Evolutionary conservation across 2,888 invertebrate species (phyloP).

Genomic region (Zaprionus bogoriensis): DNA sequence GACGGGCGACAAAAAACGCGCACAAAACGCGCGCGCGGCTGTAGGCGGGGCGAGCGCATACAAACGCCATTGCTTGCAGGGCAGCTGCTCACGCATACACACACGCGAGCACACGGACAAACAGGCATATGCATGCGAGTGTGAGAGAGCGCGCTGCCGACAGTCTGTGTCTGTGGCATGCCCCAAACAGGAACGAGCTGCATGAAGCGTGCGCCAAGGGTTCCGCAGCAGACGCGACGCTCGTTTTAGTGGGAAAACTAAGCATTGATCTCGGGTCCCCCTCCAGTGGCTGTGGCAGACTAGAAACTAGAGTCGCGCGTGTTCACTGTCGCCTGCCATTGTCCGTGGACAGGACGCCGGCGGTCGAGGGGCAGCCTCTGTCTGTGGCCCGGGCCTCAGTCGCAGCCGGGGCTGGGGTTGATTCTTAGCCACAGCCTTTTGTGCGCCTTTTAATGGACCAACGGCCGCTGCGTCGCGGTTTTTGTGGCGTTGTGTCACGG

Average conservation of each 20-base stretch:
- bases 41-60: conserved; percentile 68
- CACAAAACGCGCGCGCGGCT: conserved; percentile 43
- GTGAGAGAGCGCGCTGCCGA: conserved; percentile 22
- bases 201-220: conserved; percentile 58
- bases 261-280: conserved; percentile 47
- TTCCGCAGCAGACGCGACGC: too few relatives aligned
- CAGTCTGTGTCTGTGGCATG: conserved; percentile 52
- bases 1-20: conserved; percentile 43
- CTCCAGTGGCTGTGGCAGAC: conserved; percentile 45
- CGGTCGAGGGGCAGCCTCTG: background rate
- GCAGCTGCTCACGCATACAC: conserved; percentile 37
- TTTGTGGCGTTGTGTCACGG: conserved; percentile 68
- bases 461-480: conserved; percentile 57
- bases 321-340: conserved; percentile 51
- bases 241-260: conserved; percentile 53
- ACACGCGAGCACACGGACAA: conserved; percentile 14
- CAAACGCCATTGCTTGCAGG: conserved; percentile 70
- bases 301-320: conserved; percentile 41
- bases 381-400: background rate
- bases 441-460: conserved; percentile 65
- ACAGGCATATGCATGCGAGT: conserved; percentile 12
- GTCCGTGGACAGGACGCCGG: conserved; percentile 32
- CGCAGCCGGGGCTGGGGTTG: conserved; percentile 29
- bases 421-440: conserved; percentile 55
- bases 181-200: conserved; percentile 42